Evolutionary conservation across 2,888 invertebrate species (phyloP), one percentile per base, ranked within the genome.

Genomic region (Monopis laevigella): DNA sequence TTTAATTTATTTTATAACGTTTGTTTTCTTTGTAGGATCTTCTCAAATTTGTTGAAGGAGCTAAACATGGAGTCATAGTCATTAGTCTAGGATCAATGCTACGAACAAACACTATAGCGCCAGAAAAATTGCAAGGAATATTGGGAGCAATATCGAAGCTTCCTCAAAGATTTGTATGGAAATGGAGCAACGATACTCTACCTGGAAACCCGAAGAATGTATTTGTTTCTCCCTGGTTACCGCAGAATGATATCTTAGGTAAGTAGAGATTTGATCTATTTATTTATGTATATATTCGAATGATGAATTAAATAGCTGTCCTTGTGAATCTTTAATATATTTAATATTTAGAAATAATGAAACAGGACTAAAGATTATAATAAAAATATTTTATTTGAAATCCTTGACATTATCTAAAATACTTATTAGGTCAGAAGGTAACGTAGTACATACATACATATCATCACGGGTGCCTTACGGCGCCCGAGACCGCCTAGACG

Each of bases 41-140:
- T 4, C 73, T 84, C 46, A 71, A 78, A 44, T 90, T 89, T 55
- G 65, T 92, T 14, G 85, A 86, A 49, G 82, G 82, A 39, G 84
- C 89, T 0, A 55, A 75, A 14, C 67, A 87, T 41, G 90, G 90
- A 1, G 86, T 90, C 2, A 77, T 93, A 48, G 88, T 85, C 55
- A 88, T 93, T 45, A 91, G 88, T 59, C 85, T 92, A 62, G 93
- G 92, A 5, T 90, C 92, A 1, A 82, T 89, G 73, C 70, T 91
- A 39, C 88, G 84, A 53, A 78, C 84, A 7, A 82, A 87, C 1
- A 84, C 86, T 2, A 81, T 92, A 55, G 82, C 87, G 0, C 56
- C 65, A 13, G 78, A 84, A 0, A 88, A 85, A 51, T 57, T 86
- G 12, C 55, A 78, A 13, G 80, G 72, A 10, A 83, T 93, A 36